Conservation (phyloP, 2,113 vertebrate genomes). For the Eubucco bourcierii region DNA sequence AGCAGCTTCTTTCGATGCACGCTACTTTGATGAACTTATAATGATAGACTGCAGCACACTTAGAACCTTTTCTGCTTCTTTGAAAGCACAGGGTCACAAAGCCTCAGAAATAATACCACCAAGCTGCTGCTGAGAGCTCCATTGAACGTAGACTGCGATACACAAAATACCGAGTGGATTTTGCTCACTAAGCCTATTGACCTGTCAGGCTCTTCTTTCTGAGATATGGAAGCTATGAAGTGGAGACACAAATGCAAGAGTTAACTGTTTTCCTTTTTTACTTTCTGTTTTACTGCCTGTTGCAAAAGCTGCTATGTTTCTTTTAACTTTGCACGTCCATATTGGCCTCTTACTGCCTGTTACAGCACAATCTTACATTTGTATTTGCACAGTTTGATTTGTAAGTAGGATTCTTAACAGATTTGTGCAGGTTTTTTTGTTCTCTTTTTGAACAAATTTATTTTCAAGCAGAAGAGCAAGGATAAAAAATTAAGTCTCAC, state of each 20-base stretch:
- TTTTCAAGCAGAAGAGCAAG: conserved; percentile 2
- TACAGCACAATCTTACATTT: conserved; percentile 61
- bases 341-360: conserved; percentile 68
- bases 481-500: background rate
- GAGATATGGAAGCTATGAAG: conserved; percentile 73
- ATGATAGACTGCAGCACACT: conserved; percentile 78
- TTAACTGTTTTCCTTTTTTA: conserved; percentile 65
- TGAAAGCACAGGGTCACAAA: conserved; percentile 81
- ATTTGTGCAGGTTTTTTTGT: conserved; percentile 43
- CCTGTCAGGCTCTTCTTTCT: conserved; percentile 70
- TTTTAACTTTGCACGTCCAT: conserved; percentile 78
- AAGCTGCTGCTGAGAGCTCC: conserved; percentile 82
- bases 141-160: conserved; percentile 65
- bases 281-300: conserved; percentile 72
- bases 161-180: conserved; percentile 62
- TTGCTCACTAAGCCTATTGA: conserved; percentile 61
- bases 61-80: conserved; percentile 79
- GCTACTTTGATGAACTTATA: conserved; percentile 85
- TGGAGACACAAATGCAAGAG: conserved; percentile 72
- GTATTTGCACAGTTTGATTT: conserved; percentile 57
- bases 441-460: background rate
- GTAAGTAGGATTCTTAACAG: conserved; percentile 46
- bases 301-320: conserved; percentile 75
- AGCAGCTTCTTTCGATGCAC: conserved; percentile 94
- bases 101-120: conserved; percentile 77